Percentiles rank a stretch among this genome's conserved stretches.
Evolutionary conservation across 2,888 invertebrate genomes (phyloP).

Genomic region (Tachystola acroxantha): DNA sequence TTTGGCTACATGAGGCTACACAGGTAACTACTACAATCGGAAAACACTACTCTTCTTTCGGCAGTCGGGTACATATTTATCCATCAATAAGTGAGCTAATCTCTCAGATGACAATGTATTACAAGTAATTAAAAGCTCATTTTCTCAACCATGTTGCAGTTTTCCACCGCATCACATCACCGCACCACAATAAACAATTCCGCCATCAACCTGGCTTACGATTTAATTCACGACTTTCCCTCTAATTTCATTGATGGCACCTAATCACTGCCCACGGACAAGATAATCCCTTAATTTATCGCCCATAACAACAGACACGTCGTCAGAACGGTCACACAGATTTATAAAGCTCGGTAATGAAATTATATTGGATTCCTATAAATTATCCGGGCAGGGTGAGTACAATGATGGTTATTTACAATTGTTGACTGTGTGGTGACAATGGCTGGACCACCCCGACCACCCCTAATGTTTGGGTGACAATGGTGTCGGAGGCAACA

Average conservation of each 20-base stretch:
- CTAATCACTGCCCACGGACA: conserved; percentile 69
- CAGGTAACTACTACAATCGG: no score
- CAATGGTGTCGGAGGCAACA: conserved; percentile 35
- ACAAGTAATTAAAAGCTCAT: no score
- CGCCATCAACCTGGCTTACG: conserved; percentile 63
- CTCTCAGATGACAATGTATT: no score
- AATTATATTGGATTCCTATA: conserved; percentile 69
- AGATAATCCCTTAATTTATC: conserved; percentile 74
- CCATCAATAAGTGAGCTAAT: no score
- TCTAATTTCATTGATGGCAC: conserved; percentile 57
- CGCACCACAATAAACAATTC: conserved; percentile 42
- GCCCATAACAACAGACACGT: conserved; percentile 59
- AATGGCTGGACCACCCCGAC: conserved; percentile 61
- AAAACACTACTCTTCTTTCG: no score
- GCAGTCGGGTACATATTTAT: no score
- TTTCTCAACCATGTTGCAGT: no score
- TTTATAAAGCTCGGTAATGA: conserved; percentile 61
- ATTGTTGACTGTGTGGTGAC: conserved; percentile 53
- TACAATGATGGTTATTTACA: conserved; percentile 53
- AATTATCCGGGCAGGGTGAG: conserved; percentile 47
- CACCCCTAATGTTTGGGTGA: conserved; percentile 55
- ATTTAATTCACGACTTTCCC: conserved; percentile 71
- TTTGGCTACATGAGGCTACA: no score
- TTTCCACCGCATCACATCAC: conserved; percentile 24
- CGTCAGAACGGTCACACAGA: conserved; percentile 57